A percentile compares a stretch with the other conserved stretches of the same genome.
Conservation (phyloP, 2,113 vertebrate species). For the Myodes glareolus region DNA sequence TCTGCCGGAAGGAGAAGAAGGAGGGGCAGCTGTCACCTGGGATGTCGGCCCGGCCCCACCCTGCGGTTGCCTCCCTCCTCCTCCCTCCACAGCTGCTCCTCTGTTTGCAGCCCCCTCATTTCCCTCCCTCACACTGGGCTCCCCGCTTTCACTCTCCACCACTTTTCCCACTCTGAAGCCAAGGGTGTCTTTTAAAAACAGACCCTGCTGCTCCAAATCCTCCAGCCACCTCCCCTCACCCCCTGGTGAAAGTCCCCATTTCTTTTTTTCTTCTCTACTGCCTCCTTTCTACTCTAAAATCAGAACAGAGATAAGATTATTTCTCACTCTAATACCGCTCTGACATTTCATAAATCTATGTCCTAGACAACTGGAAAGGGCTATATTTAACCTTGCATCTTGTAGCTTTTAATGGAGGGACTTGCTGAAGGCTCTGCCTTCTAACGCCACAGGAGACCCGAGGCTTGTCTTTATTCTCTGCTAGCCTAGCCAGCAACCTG, state of each 20-base stretch:
- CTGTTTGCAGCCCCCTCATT: neutral
- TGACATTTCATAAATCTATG: constrained; percentile 79
- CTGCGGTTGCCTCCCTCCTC: neutral
- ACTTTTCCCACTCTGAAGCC: neutral
- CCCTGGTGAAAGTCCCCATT: constrained; percentile 43
- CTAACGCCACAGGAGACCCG: constrained; percentile 58
- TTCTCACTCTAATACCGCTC: constrained; percentile 57
- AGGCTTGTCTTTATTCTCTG: constrained; percentile 66
- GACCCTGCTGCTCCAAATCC: neutral
- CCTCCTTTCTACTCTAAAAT: constrained; percentile 70
- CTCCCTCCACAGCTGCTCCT: neutral
- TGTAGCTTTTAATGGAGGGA: constrained; percentile 70
- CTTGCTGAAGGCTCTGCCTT: constrained; percentile 63
- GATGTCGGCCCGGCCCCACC: neutral
- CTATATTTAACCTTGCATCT: constrained; percentile 77
- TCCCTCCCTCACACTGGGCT: neutral
- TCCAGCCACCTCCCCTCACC: neutral
- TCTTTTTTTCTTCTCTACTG: constrained; percentile 51
- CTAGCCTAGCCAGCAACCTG: neutral
- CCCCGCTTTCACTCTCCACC: neutral
- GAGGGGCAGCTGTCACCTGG: neutral
- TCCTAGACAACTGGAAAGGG: constrained; percentile 74
- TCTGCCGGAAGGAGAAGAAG: neutral
- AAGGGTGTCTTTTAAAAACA: constrained; percentile 24
- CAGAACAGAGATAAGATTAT: constrained; percentile 67